Evolutionary conservation across 1,140 invertebrate species (phyloP).

Genomic region (Drosophila sproati): DNA sequence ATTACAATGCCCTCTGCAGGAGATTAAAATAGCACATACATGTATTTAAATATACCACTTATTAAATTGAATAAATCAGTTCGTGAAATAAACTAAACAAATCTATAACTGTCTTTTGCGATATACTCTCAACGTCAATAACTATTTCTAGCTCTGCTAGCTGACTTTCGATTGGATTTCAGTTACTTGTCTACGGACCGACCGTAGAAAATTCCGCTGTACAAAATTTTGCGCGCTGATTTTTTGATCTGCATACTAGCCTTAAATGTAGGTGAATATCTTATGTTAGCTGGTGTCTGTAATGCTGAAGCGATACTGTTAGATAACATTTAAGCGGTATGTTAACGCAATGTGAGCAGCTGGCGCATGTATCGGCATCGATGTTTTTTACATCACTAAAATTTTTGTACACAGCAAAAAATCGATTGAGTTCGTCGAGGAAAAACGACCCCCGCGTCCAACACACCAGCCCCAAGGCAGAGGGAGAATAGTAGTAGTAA

Average conservation of each 20-base stretch:
- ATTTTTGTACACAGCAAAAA: constrained; percentile 74
- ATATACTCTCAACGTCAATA: no score
- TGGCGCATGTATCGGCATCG: constrained; percentile 2
- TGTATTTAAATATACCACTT: constrained; percentile 51
- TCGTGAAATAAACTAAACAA: constrained; percentile 63
- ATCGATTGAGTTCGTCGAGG: constrained; percentile 66
- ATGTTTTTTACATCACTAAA: constrained; percentile 32
- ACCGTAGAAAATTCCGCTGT: no score
- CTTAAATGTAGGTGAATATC: background rate
- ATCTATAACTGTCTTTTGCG: constrained; percentile 2
- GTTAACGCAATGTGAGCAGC: constrained; percentile 15
- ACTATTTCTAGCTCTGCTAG: no score
- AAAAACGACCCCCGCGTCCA: constrained; percentile 66
- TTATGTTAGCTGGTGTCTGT: background rate
- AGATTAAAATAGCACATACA: background rate
- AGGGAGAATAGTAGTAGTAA: constrained; percentile 76
- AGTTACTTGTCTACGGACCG: no score
- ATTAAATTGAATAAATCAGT: constrained; percentile 64
- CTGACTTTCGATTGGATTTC: no score
- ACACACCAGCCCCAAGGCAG: constrained; percentile 52
- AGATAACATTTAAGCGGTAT: background rate
- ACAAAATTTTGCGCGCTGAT: no score
- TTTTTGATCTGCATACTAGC: no score
- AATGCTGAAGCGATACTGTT: constrained; percentile 18
- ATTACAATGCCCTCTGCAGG: constrained; percentile 4